Conservation (phyloP, 2,888 invertebrate genomes). For the Eupithecia centaureata region DNA sequence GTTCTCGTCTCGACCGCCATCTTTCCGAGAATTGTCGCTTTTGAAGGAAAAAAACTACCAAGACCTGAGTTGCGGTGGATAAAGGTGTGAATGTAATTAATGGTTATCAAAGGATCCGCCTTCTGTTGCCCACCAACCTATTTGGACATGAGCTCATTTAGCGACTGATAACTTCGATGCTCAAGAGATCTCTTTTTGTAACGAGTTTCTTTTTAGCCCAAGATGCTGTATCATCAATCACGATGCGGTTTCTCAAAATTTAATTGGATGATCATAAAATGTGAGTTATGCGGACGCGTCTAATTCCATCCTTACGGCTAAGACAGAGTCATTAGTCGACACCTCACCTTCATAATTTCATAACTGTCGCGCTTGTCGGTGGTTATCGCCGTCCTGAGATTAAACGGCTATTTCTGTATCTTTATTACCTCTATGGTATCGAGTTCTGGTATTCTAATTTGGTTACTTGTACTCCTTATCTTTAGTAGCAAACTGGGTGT, state of each 20-base stretch:
- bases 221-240: constrained; percentile 53
- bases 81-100: constrained; percentile 82
- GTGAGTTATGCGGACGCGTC: constrained; percentile 49
- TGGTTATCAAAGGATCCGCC: constrained; percentile 76
- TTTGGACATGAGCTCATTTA: constrained; percentile 61
- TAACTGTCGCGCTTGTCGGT: constrained; percentile 54
- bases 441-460: constrained; percentile 42
- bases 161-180: constrained; percentile 31
- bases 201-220: constrained; percentile 6
- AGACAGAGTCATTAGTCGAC: constrained; percentile 53
- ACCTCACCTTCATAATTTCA: constrained; percentile 53
- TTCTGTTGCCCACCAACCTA: constrained; percentile 51
- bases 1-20: constrained; percentile 56
- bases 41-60: constrained; percentile 51
- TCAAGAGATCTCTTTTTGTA: constrained; percentile 36
- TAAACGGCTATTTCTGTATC: constrained; percentile 47
- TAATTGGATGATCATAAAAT: constrained; percentile 62
- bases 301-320: constrained; percentile 37
- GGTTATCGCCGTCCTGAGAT: constrained; percentile 50
- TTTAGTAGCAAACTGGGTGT: constrained; percentile 28
- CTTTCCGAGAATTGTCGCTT: constrained; percentile 74
- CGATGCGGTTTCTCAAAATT: constrained; percentile 52
- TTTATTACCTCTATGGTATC: constrained; percentile 40
- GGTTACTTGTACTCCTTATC: constrained; percentile 28
- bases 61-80: constrained; percentile 56